Percentiles rank a stretch among this genome's conserved stretches.
Evolutionary conservation across 2,797 vertebrate species (phyloP).

Genomic region (Phaenicophaeus curvirostris): DNA sequence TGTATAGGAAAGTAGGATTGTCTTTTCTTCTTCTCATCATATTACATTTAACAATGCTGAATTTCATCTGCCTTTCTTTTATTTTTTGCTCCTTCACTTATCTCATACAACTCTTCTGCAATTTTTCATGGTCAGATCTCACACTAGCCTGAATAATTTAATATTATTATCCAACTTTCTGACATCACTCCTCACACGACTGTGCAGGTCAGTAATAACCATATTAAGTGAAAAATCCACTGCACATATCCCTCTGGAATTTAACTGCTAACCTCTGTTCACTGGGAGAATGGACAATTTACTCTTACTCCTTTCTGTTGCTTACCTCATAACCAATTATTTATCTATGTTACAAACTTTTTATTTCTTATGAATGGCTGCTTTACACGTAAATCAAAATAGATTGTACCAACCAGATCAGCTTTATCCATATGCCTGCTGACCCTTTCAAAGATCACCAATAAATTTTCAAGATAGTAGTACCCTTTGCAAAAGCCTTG

Average conservation of each 20-base stretch:
- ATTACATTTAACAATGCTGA: background rate
- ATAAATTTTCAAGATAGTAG: background rate
- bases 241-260: background rate
- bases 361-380: background rate
- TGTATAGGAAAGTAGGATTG: background rate
- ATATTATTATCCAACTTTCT: background rate
- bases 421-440: background rate
- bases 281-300: background rate
- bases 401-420: constrained; percentile 4
- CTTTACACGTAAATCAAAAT: constrained; percentile 5
- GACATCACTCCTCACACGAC: background rate
- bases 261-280: background rate
- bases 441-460: background rate
- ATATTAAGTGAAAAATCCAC: constrained; percentile 4
- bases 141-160: constrained; percentile 10
- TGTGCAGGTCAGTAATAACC: background rate
- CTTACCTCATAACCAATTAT: background rate
- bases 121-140: background rate
- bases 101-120: background rate
- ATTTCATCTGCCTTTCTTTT: background rate
- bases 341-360: background rate
- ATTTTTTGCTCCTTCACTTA: background rate
- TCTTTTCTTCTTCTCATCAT: background rate
- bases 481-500: background rate
- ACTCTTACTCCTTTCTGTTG: background rate